Evolutionary conservation across 2,888 invertebrate genomes (phyloP), one percentile per base, ranked within the genome.

Genomic region (Ophion ventricosus): DNA sequence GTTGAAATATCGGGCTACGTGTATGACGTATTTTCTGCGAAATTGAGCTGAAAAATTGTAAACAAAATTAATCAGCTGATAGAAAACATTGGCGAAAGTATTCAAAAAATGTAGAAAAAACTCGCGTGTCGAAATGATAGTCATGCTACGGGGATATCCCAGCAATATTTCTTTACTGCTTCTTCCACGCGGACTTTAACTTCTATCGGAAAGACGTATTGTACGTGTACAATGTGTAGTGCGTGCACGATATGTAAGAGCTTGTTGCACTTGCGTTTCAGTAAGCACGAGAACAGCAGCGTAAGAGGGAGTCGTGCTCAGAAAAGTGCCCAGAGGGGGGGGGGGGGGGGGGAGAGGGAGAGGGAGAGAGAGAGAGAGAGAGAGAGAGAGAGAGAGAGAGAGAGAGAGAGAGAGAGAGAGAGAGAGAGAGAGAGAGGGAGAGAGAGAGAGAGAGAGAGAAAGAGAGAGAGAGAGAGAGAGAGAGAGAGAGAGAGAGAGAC

Each of bases 231-330:
- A 54, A 66, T 57, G 56, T 23, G 56, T 23, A 64, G 64, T 64
- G 75, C 54, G 23, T 25, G 73, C 25, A 29, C 29, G 35, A 67
- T 67, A 82, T 66, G 40, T 61, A 59, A 77, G 76, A 74, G 80
- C 74, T 85, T 54, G 83, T 74, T 85, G 85, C 85, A 83, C 82
- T 84, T 66, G 43, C 70, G 64, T 63, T 56, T 64, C 75, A 66
- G 70, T 56, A 57, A 67, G 79, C n/a, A 64, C 63, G 63, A 78
- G 66, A 76, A 70, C 56, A 20, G 70, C 70, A 70, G 72, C 61
- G n/a, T 20, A 73, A 43, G 75, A 26, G 69, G 76, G 40, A 69
- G 25, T 35, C 78, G 64, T 54, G 56, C 43, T 72, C n/a, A 57
- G 64, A 49, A 72, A 80, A 82, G 83, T 67, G 70, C 64, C 23